Base-by-base conservation (phyloP, 2,888 invertebrate genomes). In the Caenorhabditis uteleia region DNA sequence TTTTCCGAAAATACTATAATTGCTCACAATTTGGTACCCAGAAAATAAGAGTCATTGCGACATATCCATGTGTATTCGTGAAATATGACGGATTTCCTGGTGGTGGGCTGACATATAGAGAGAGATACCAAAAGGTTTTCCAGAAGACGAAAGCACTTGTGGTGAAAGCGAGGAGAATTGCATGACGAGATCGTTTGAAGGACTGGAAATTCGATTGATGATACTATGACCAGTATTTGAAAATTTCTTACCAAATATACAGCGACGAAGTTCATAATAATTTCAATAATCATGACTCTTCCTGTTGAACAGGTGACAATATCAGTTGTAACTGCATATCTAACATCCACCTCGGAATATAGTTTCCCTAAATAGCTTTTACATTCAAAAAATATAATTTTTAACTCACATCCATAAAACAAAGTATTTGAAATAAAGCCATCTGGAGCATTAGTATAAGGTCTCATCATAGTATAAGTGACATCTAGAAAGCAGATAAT, bases 241-340 rank as follows among this genome's bases (percentile, higher is more conserved):
- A 6, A 12, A 26, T 16, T 16, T 18, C 47, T 53, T 23, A 75
- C 77, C 70, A 80, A 34, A 39, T 61, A 55, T 20, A 80, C 38
- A 8, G 77, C 77, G 7, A 73, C n/a, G 42, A 80, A 49, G 49
- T 80, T 75, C 69, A 80, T 50, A 25, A 67, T 56, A 44, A 80
- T 71, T 58, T 80, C 80, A 14, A 80, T 50, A 20, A 75, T 56
- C 80, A 80, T 80, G 12, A 78, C 75, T 27, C 79, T 48, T 4
- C 80, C 80, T 5, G 79, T 80, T 12, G 79, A 71, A 58, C 75
- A 75, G n/a, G 80, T 80, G 18, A 78, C 75, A 10, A 76, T 55
- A 44, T 80, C 80, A 14, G 66, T 59, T 3, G 70, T 46, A 16
- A 70, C 66, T 6, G 77, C 79, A 50, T 80, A 80, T 6, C 80